These are phyloP conservation scores for Craniophora ligustri DNA, from an alignment of 2,888 invertebrate species.

Conservation along the genomic window DNA sequence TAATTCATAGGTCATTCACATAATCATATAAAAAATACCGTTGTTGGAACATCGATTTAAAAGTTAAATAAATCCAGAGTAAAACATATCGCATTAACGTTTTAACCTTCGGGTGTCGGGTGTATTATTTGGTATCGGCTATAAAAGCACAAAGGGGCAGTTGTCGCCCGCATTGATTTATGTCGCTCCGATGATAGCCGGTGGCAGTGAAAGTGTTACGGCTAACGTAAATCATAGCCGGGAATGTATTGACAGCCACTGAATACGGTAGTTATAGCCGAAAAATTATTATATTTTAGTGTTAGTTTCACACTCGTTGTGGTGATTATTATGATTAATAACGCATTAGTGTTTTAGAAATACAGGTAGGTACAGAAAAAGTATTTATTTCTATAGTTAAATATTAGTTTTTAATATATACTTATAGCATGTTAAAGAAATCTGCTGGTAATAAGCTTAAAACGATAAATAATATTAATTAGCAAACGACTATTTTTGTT, in stretches of 20 bases:
- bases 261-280: conserved; percentile 75
- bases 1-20: conserved; percentile 7
- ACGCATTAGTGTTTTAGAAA: not conserved
- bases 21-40: conserved; percentile 29
- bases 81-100: conserved; percentile 49
- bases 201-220: conserved; percentile 78
- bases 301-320: conserved; percentile 49
- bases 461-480: too few species aligned
- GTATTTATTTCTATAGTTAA: not conserved
- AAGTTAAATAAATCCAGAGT: conserved; percentile 38
- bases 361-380: not conserved
- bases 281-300: conserved; percentile 68
- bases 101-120: conserved; percentile 52
- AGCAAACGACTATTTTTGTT: too few species aligned
- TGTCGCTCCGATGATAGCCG: conserved; percentile 67
- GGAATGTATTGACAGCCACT: conserved; percentile 83
- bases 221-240: conserved; percentile 79
- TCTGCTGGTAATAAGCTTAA: not conserved
- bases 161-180: conserved; percentile 79
- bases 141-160: conserved; percentile 71
- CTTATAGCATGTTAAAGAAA: not conserved
- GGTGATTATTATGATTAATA: conserved; percentile 45
- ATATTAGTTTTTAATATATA: not conserved
- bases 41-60: conserved; percentile 26
- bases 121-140: conserved; percentile 68